Conservation (phyloP, 2,888 invertebrate genomes). For the Drosophila kuntzei region DNA sequence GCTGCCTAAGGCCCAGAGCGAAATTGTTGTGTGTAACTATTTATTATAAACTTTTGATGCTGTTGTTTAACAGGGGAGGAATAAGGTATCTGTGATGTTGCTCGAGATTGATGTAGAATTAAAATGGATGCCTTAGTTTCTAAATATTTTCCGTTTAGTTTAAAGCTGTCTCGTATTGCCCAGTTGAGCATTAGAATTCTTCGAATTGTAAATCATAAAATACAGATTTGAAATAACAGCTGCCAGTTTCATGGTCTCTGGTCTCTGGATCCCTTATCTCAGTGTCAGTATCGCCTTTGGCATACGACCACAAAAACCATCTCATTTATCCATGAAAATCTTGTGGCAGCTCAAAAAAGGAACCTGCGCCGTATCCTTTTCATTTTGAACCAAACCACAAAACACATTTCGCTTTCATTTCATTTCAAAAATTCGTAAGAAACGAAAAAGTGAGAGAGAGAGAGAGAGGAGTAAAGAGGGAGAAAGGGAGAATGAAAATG, state of each 20-base stretch:
- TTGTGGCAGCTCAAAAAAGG: constrained; percentile 61
- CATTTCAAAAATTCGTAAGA: constrained; percentile 58
- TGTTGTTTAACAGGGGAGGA: not conserved
- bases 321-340: constrained; percentile 79
- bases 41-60: not conserved
- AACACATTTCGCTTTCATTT: constrained; percentile 78
- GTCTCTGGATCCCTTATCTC: constrained; percentile 23
- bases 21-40: constrained; percentile 29
- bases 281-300: constrained; percentile 53
- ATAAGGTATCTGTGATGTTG: not conserved
- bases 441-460: not conserved
- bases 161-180: not conserved
- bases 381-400: constrained; percentile 74
- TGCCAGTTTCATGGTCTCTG: constrained; percentile 55
- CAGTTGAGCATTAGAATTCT: constrained; percentile 3
- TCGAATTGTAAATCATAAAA: constrained; percentile 10
- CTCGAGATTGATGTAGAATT: not conserved
- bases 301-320: constrained; percentile 74
- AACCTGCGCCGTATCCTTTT: constrained; percentile 75
- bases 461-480: constrained; percentile 28
- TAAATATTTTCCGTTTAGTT: not conserved
- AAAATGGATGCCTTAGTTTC: not conserved
- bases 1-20: constrained; percentile 28
- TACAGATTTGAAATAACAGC: constrained; percentile 44
- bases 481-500: constrained; percentile 50